Conservation (phyloP, 2,113 vertebrate species). For the Bettongia penicillata region DNA sequence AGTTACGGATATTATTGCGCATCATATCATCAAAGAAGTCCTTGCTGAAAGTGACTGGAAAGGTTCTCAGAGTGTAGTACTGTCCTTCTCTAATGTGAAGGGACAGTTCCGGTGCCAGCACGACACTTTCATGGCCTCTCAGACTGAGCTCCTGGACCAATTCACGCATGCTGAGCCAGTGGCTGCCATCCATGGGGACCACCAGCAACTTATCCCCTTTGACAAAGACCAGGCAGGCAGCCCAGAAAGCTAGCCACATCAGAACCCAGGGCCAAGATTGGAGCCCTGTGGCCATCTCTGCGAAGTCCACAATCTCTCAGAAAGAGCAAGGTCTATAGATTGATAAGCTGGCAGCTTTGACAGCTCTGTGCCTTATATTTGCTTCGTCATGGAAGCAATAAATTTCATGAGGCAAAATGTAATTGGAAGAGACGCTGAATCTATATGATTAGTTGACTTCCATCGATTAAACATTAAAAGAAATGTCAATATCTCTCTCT, state of each 20-base stretch:
- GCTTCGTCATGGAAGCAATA: not conserved
- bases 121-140: slow-evolving; percentile 85
- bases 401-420: not conserved
- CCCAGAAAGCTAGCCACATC: slow-evolving; percentile 48
- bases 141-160: slow-evolving; percentile 83
- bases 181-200: slow-evolving; percentile 90
- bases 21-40: too few species aligned
- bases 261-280: accelerated
- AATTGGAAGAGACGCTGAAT: not conserved
- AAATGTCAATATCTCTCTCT: not conserved
- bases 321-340: too few species aligned
- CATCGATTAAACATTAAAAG: slow-evolving; percentile 28
- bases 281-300: not conserved
- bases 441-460: accelerated
- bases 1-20: accelerated
- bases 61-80: slow-evolving; percentile 81
- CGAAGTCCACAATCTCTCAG: not conserved
- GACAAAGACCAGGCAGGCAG: slow-evolving; percentile 46
- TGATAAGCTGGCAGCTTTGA: accelerated
- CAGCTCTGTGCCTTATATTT: not conserved
- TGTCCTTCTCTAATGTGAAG: slow-evolving; percentile 83
- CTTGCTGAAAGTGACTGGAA: slow-evolving; percentile 77
- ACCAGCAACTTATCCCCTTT: slow-evolving; percentile 87
- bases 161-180: slow-evolving; percentile 87
- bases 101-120: slow-evolving; percentile 85